Evolutionary conservation across 1,140 invertebrate species (phyloP).

Genomic region (Ceratina australensis): DNA sequence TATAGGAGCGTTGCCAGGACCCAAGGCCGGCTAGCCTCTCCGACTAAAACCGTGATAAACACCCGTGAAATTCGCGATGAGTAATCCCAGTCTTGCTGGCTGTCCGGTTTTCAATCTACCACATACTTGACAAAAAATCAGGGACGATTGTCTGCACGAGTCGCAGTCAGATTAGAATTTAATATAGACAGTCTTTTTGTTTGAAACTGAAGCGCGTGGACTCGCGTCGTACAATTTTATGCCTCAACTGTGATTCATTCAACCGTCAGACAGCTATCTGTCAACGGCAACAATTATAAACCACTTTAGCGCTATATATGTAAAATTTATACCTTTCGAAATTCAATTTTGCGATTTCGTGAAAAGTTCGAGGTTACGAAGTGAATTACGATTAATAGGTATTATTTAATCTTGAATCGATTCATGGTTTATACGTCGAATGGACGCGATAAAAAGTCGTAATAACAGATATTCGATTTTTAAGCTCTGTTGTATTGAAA

Average conservation of each 20-base stretch:
- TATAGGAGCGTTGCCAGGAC: constrained; percentile 51
- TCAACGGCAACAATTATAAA: not conserved
- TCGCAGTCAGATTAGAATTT: too few relatives aligned
- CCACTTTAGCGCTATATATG: not conserved
- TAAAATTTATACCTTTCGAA: not conserved
- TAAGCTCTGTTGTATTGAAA: not conserved
- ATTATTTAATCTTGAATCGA: too few relatives aligned
- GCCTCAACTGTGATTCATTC: not conserved
- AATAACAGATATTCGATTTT: too few relatives aligned
- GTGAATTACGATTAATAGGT: not conserved
- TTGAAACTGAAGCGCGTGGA: too few relatives aligned
- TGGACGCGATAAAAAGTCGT: too few relatives aligned
- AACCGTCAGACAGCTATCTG: not conserved
- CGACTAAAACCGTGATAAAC: constrained; percentile 46
- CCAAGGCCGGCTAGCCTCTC: constrained; percentile 39
- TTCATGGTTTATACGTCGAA: too few relatives aligned
- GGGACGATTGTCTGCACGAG: not conserved
- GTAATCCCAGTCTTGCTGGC: constrained; percentile 16
- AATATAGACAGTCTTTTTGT: too few relatives aligned
- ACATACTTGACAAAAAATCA: not conserved
- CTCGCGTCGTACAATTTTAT: not conserved
- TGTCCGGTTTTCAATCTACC: not conserved
- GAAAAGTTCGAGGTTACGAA: not conserved
- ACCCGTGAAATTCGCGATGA: constrained; percentile 46
- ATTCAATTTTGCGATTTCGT: not conserved